Conservation (phyloP, 2,113 vertebrate species). For the Spilogale gracilis region DNA sequence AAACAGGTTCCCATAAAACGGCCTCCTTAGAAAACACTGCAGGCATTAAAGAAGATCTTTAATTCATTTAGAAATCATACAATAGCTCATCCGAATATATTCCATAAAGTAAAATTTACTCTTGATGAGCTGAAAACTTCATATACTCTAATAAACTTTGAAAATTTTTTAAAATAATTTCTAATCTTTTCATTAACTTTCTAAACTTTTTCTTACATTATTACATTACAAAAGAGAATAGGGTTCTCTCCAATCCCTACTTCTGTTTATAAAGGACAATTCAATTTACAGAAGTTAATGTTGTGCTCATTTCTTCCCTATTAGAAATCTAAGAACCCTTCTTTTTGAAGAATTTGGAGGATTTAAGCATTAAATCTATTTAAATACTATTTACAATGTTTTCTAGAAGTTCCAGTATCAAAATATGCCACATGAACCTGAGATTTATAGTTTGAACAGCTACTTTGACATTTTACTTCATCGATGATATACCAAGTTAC, state of each 20-base stretch:
- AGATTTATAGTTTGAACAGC: neutral
- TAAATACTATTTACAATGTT: neutral
- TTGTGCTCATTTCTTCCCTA: neutral
- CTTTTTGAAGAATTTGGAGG: constrained; percentile 15
- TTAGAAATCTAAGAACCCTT: neutral
- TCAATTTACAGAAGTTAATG: neutral
- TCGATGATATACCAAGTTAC: neutral
- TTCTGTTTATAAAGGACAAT: neutral
- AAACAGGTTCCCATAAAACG: constrained; percentile 60
- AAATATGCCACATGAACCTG: neutral
- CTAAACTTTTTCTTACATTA: constrained; percentile 39
- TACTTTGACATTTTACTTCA: neutral
- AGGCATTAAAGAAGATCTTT: constrained; percentile 50
- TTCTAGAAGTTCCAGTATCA: neutral
- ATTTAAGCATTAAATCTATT: neutral
- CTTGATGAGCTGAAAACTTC: constrained; percentile 67
- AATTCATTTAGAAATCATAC: constrained; percentile 64
- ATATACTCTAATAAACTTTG: constrained; percentile 65
- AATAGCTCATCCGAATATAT: constrained; percentile 30
- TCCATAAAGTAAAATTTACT: constrained; percentile 64
- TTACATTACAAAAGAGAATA: neutral
- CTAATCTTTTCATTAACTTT: constrained; percentile 70
- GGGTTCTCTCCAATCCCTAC: neutral
- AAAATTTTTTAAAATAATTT: constrained; percentile 73
- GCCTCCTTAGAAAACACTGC: constrained; percentile 59